phyloP scores from a whole-genome alignment of 2,113 vertebrate species.

The Gymnogyps californianus region DNA sequence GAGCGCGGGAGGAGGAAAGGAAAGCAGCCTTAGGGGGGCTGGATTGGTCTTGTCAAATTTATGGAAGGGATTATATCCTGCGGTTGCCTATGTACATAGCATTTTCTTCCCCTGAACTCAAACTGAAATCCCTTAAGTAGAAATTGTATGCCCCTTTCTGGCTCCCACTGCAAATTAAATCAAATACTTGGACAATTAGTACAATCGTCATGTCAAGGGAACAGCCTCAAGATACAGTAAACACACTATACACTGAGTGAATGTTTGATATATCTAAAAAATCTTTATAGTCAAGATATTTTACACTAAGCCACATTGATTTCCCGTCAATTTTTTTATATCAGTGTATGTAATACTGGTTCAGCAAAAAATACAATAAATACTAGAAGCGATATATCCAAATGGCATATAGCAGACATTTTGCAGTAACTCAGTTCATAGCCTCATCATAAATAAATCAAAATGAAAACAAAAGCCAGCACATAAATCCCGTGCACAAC shows the following conservation, averaged over 20 bases:
- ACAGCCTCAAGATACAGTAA: neutral
- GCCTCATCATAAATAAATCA: conserved; percentile 63
- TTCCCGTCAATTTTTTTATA: conserved; percentile 59
- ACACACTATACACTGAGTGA: neutral
- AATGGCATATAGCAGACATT: conserved; percentile 46
- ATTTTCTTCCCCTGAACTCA: neutral
- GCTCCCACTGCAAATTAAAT: conserved; percentile 40
- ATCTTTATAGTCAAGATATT: conserved; percentile 57
- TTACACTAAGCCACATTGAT: conserved; percentile 48
- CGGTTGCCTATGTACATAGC: neutral
- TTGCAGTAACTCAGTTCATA: conserved; percentile 42
- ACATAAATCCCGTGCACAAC: conserved; percentile 24
- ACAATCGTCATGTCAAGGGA: neutral
- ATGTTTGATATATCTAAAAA: conserved; percentile 38
- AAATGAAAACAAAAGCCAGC: conserved; percentile 59
- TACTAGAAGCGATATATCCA: conserved; percentile 48
- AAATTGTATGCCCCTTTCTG: neutral
- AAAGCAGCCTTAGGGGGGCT: neutral
- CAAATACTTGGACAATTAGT: conserved; percentile 40
- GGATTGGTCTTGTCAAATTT: neutral
- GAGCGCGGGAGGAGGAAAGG: accelerated
- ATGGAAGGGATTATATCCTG: neutral
- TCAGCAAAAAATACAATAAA: conserved; percentile 64
- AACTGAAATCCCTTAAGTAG: neutral
- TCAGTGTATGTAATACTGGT: conserved; percentile 17